A percentile compares a stretch with the other conserved stretches of the same genome.
Conservation (phyloP, 2,113 vertebrate genomes). For the Rousettus leschenaultii region DNA sequence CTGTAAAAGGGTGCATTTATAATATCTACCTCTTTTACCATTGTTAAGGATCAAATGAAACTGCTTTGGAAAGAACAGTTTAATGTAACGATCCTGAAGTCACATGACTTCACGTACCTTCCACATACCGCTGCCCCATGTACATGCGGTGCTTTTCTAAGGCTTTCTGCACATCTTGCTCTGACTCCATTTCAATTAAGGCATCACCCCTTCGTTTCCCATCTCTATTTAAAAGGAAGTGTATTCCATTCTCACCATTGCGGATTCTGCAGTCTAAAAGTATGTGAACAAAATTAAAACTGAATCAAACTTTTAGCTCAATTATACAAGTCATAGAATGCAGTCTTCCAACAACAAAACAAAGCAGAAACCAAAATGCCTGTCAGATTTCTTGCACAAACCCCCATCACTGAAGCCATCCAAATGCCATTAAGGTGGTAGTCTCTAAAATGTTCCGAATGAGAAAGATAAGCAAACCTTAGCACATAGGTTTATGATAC, state of each 20-base stretch:
- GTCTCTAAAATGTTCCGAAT: background rate
- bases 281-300: constrained; percentile 13
- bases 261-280: constrained; percentile 90
- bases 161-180: constrained; percentile 90
- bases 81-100: background rate
- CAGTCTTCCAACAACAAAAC: background rate
- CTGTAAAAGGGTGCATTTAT: background rate
- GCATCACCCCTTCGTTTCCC: constrained; percentile 91
- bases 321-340: background rate
- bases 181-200: constrained; percentile 92
- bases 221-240: constrained; percentile 86
- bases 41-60: background rate
- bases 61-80: background rate
- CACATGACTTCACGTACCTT: constrained; percentile 83
- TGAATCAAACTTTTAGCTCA: background rate
- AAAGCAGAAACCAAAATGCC: background rate
- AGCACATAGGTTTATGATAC: background rate
- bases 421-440: background rate
- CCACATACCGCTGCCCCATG: constrained; percentile 92
- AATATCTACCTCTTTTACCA: background rate
- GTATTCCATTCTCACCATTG: constrained; percentile 89
- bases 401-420: background rate
- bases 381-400: background rate
- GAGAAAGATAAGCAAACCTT: background rate
- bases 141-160: constrained; percentile 93